Evolutionary conservation across 2,113 vertebrate species (phyloP), one percentile per base, ranked within the genome.

Genomic region (Channa maculata): DNA sequence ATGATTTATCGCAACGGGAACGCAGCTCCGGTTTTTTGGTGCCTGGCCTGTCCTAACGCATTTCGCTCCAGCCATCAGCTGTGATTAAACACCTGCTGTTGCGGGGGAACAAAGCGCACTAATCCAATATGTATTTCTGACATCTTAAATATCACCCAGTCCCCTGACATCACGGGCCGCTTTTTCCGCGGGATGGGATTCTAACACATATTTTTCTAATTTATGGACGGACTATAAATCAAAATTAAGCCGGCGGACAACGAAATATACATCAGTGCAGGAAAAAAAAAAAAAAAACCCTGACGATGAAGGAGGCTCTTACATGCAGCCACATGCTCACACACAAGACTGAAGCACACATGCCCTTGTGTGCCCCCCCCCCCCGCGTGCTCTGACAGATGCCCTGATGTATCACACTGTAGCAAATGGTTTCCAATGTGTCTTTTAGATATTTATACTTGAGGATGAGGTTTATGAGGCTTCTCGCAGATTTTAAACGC

Each of bases 91-190:
- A 97, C 96, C 97, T 99, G 96, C 96, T 98, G 96, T 96, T 96
- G 96, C 95, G 94, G 94, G 96, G 96, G 96, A 97, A 99, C 97
- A 99, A 99, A 98, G 96, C 96, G 93, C 96, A 93, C 97, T 98
- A 98, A 99, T 98, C 97, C 98, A 98, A 98, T 99, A 99, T 98
- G 98, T 98, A 97, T 98, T 98, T 98, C 96, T 98, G 97, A 99
- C 98, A 98, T 96, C 96, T 97, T 97, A 97, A 97, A 98, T 98
- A 98, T 98, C 97, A 97, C 95, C 96, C 96, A 95, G 95, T 99
- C 97, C 97, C 98, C 95, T 96, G 98, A 97, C 96, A 97, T 96
- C 95, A 95, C 95, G 95, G 95, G 96, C 95, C 94, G 96, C 96
- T 95, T 96, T 81, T 96, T 96, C 96, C 94, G 92, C 93, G 89